These are phyloP conservation scores for Anthopleura xanthogrammica DNA, from an alignment of 92 coral and sea anemone species.

Conservation along the genomic window DNA sequence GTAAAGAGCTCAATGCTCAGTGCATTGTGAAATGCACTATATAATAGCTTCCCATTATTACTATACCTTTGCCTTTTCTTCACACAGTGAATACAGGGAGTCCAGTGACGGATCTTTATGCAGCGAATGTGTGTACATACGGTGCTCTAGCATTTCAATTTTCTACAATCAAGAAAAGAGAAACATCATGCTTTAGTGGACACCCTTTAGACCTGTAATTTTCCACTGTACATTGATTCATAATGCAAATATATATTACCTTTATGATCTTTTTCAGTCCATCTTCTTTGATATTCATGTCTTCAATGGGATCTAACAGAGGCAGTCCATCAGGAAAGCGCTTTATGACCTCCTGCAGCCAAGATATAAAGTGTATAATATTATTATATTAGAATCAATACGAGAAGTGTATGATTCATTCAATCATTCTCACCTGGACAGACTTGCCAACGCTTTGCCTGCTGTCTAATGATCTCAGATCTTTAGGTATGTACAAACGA, in stretches of 20 bases:
- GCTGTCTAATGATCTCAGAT: constrained; percentile 88
- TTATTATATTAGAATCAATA: not conserved
- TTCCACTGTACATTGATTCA: not conserved
- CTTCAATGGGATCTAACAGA: constrained; percentile 91
- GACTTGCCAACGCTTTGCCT: constrained; percentile 97
- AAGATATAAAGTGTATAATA: not conserved
- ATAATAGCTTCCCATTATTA: not conserved
- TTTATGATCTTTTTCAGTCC: constrained; percentile 82
- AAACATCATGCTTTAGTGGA: not conserved
- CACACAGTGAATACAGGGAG: constrained; percentile 82
- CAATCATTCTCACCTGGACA: constrained; percentile 58
- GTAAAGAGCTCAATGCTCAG: too few relatives aligned
- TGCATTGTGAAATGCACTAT: too few relatives aligned
- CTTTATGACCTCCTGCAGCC: constrained; percentile 74
- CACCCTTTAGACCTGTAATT: not conserved
- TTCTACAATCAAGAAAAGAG: constrained; percentile 49
- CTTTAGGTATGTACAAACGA: constrained; percentile 90
- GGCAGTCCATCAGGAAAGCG: constrained; percentile 97
- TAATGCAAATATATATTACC: constrained; percentile 27
- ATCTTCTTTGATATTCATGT: constrained; percentile 95
- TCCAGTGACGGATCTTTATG: constrained; percentile 86
- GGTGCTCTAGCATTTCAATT: constrained; percentile 92
- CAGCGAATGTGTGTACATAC: constrained; percentile 89
- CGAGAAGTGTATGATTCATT: too few relatives aligned
- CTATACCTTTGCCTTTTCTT: constrained; percentile 75